phyloP scores from a whole-genome alignment of 2,888 invertebrate genomes.

The Drosophila neotestacea region DNA sequence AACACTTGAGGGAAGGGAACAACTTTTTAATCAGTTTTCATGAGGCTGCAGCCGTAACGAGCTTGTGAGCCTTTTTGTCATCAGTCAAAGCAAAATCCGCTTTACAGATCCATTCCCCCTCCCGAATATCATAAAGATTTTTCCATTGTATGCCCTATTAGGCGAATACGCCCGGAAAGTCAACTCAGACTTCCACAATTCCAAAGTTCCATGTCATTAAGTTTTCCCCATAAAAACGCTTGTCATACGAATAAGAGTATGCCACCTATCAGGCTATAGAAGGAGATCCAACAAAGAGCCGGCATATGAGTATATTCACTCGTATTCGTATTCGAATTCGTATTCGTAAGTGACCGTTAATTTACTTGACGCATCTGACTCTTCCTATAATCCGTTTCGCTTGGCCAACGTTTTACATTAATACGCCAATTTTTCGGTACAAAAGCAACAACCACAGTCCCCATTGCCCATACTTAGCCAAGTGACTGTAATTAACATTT shows the following conservation, averaged over 20 bases:
- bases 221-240: slow-evolving; percentile 54
- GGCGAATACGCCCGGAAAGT: slow-evolving; percentile 27
- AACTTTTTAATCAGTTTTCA: slow-evolving; percentile 60
- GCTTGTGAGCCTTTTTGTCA: slow-evolving; percentile 42
- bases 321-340: slow-evolving; percentile 15
- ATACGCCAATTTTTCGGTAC: slow-evolving; percentile 66
- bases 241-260: slow-evolving; percentile 50
- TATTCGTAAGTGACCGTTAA: slow-evolving; percentile 69
- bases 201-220: slow-evolving; percentile 68
- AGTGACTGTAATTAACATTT: slow-evolving; percentile 75
- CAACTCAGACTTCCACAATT: background rate
- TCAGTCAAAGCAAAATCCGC: slow-evolving; percentile 35
- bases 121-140: slow-evolving; percentile 23
- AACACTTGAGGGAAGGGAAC: slow-evolving; percentile 32
- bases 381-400: slow-evolving; percentile 73
- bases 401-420: slow-evolving; percentile 69
- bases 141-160: slow-evolving; percentile 32
- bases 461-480: slow-evolving; percentile 42
- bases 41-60: slow-evolving; percentile 56
- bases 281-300: slow-evolving; percentile 52
- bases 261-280: slow-evolving; percentile 30
- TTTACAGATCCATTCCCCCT: background rate
- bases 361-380: slow-evolving; percentile 51
- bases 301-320: slow-evolving; percentile 16
- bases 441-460: slow-evolving; percentile 42